Evolutionary conservation across 2,113 vertebrate species (phyloP).

Genomic region (Brachyhypopomus occidentalis): DNA sequence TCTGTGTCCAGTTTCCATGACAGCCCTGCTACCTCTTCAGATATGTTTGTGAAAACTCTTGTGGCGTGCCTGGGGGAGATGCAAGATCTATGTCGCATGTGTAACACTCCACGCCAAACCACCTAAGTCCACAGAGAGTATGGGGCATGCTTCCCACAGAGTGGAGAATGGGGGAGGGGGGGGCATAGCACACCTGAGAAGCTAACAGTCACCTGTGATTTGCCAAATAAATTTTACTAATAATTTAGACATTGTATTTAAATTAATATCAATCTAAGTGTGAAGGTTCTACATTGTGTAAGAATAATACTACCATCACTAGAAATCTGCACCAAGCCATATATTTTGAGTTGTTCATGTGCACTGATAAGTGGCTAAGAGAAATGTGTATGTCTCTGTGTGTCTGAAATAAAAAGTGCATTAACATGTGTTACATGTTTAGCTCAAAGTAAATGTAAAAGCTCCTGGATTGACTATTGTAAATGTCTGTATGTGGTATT

Average conservation of each 20-base stretch:
- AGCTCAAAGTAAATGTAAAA: neutral
- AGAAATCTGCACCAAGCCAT: neutral
- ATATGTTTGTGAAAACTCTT: constrained; percentile 79
- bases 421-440: neutral
- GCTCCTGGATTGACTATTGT: neutral
- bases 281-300: neutral
- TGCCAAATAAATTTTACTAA: neutral
- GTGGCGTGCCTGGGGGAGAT: constrained; percentile 83
- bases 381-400: neutral
- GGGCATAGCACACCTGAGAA: constrained; percentile 46
- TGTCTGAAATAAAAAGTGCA: neutral
- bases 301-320: neutral
- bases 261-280: neutral
- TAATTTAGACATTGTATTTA: constrained; percentile 13
- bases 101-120: constrained; percentile 49
- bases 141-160: constrained; percentile 51
- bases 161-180: constrained; percentile 53
- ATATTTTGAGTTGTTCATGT: neutral
- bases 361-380: neutral
- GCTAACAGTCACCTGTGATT: neutral
- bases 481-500: neutral
- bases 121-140: constrained; percentile 35
- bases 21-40: constrained; percentile 84
- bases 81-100: constrained; percentile 79
- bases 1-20: constrained; percentile 90